phyloP scores from a whole-genome alignment of 1,140 invertebrate genomes.

The Samia ricini region DNA sequence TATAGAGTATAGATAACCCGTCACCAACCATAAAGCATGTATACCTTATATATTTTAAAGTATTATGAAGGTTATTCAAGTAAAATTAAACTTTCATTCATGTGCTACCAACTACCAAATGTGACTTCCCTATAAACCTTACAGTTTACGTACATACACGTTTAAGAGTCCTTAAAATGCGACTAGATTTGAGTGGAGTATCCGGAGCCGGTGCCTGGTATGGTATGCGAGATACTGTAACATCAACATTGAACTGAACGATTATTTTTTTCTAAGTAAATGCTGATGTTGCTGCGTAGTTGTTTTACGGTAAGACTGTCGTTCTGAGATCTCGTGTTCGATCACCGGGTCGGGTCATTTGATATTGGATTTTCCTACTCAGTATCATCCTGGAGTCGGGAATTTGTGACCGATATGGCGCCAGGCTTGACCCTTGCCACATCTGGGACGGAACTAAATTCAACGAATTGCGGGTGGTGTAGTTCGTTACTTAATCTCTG shows the following conservation, averaged over 20 bases:
- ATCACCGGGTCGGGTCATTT: too few species aligned
- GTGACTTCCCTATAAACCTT: slow-evolving; percentile 22
- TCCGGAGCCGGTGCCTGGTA: slow-evolving; percentile 46
- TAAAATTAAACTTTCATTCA: background rate
- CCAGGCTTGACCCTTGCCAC: too few species aligned
- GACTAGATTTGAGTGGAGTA: slow-evolving; percentile 50
- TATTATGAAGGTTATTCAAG: background rate
- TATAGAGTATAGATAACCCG: too few species aligned
- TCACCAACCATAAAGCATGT: too few species aligned
- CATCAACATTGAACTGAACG: background rate
- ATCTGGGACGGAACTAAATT: too few species aligned
- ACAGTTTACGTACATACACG: slow-evolving; percentile 69
- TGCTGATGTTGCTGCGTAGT: background rate
- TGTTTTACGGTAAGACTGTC: too few species aligned
- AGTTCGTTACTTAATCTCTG: too few species aligned
- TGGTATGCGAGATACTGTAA: slow-evolving; percentile 59
- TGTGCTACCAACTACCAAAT: slow-evolving; percentile 33
- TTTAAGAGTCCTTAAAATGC: slow-evolving; percentile 59
- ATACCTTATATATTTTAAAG: background rate
- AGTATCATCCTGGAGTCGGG: too few species aligned
- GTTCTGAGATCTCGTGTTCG: too few species aligned
- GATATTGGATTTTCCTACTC: too few species aligned
- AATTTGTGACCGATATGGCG: too few species aligned
- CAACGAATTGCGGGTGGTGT: too few species aligned
- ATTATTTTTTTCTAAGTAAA: background rate